These are phyloP conservation scores for Calameuta filiformis DNA, from an alignment of 2,888 invertebrate species.

Conservation along the genomic window DNA sequence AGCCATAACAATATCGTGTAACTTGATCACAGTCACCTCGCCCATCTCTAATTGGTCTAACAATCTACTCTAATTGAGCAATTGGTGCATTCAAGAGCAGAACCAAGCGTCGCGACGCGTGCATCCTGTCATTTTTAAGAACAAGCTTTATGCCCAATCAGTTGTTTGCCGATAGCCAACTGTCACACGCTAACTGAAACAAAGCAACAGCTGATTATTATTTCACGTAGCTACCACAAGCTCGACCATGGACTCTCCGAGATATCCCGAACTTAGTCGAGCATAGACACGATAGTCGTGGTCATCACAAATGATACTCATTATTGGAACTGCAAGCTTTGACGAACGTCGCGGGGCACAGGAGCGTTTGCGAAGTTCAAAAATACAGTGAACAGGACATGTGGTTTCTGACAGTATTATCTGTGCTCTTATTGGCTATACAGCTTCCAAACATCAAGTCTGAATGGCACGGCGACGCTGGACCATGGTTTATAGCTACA, in stretches of 20 bases:
- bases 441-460: constrained; percentile 7
- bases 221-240: not conserved
- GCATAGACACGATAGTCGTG: not conserved
- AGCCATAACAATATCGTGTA: not conserved
- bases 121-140: not conserved
- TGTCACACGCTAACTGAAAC: not conserved
- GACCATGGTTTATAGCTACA: constrained; percentile 69
- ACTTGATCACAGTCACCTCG: not conserved
- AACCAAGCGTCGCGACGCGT: not conserved
- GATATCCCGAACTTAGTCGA: not conserved
- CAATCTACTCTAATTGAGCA: not conserved
- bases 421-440: not conserved
- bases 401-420: not conserved
- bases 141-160: not conserved
- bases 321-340: not conserved
- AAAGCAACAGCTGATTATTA: not conserved
- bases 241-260: not conserved
- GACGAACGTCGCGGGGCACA: not conserved
- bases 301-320: not conserved
- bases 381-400: not conserved
- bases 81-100: not conserved
- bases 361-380: not conserved
- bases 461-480: constrained; percentile 60
- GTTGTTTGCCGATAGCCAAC: not conserved
- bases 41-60: not conserved